Conservation (phyloP, 2,797 vertebrate species). For the Falco naumanni region DNA sequence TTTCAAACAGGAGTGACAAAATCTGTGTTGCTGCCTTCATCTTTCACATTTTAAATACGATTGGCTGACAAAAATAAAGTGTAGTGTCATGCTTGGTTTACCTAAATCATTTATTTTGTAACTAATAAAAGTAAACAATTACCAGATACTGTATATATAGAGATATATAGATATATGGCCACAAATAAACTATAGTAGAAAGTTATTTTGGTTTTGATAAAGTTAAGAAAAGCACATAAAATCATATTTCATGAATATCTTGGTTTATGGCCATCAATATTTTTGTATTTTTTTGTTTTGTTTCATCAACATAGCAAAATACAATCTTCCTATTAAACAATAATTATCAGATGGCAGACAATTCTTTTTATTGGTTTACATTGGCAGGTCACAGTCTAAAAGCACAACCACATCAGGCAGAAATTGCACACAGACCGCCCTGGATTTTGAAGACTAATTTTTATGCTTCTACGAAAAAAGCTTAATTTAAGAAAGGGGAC, state of each 20-base stretch:
- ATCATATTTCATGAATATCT: slow-evolving; percentile 55
- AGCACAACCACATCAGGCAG: slow-evolving; percentile 71
- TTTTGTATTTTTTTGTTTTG: slow-evolving; percentile 57
- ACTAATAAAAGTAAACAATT: slow-evolving; percentile 71
- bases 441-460: slow-evolving; percentile 75
- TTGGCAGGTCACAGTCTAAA: slow-evolving; percentile 74
- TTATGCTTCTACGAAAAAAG: slow-evolving; percentile 45
- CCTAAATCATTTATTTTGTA: slow-evolving; percentile 70
- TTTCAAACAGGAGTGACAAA: background rate
- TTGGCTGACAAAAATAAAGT: slow-evolving; percentile 61
- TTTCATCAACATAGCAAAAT: slow-evolving; percentile 70
- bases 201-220: slow-evolving; percentile 66
- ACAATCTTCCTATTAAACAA: slow-evolving; percentile 73
- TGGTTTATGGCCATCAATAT: slow-evolving; percentile 60
- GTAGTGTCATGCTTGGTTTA: slow-evolving; percentile 63
- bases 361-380: slow-evolving; percentile 74
- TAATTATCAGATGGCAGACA: slow-evolving; percentile 75
- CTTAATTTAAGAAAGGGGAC: slow-evolving; percentile 30
- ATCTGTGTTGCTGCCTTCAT: background rate
- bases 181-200: slow-evolving; percentile 60
- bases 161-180: slow-evolving; percentile 55
- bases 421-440: slow-evolving; percentile 65
- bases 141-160: slow-evolving; percentile 54
- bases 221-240: slow-evolving; percentile 68
- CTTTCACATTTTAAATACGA: slow-evolving; percentile 31